Conservation (phyloP, 2,888 invertebrate genomes). For the Erynnis tages region DNA sequence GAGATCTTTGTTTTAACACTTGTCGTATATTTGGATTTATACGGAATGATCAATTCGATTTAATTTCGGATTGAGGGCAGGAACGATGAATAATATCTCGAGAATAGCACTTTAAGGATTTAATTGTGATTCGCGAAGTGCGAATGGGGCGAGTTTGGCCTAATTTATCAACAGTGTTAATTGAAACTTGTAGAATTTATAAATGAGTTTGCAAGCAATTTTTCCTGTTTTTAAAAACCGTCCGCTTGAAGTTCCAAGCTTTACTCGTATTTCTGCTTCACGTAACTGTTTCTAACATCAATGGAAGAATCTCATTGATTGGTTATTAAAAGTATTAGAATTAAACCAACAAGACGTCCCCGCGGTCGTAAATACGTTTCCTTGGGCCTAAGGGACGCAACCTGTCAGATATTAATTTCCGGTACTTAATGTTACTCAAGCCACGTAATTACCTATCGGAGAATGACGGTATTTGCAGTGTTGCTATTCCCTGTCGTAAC, state of each 20-base stretch:
- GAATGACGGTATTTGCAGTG: constrained; percentile 45
- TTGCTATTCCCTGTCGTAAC: constrained; percentile 25
- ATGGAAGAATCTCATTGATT: no score
- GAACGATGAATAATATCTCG: constrained; percentile 31
- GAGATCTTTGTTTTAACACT: constrained; percentile 38
- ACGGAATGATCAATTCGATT: constrained; percentile 37
- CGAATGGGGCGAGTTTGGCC: neutral
- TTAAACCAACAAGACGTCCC: neutral
- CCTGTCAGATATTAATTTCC: constrained; percentile 74
- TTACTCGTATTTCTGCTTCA: no score
- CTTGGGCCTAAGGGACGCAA: constrained; percentile 39
- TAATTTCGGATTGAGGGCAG: constrained; percentile 32
- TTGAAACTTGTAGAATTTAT: constrained; percentile 7
- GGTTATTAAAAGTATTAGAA: neutral
- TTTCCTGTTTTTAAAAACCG: no score
- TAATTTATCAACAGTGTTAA: neutral
- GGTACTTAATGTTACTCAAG: constrained; percentile 52
- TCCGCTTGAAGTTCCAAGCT: no score
- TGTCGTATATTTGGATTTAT: constrained; percentile 18
- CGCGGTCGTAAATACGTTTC: constrained; percentile 13
- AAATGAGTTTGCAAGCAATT: no score
- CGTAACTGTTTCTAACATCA: no score
- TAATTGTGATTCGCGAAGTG: neutral
- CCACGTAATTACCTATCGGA: constrained; percentile 54
- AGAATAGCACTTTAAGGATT: constrained; percentile 27